Evolutionary conservation across 2,797 vertebrate genomes (phyloP).

Genomic region (Mormyrops attenuatus): DNA sequence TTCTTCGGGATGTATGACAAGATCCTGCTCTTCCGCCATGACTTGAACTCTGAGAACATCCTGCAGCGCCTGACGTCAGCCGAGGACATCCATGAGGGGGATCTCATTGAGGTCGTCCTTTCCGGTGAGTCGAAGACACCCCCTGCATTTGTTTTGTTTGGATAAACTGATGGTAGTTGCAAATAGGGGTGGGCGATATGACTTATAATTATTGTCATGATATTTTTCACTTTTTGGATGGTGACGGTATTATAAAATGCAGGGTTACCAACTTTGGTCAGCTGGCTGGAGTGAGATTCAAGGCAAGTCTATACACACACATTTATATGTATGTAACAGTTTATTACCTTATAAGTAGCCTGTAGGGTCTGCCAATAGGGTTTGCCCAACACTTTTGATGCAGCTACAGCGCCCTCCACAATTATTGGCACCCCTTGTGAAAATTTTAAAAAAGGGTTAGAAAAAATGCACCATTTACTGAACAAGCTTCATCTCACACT

Average conservation of each 20-base stretch:
- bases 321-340: background rate
- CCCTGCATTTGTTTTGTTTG: background rate
- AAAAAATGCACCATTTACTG: no score
- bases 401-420: background rate
- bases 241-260: background rate
- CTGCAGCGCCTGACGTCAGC: conserved; percentile 75
- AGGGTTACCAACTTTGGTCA: background rate
- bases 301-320: background rate
- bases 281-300: background rate
- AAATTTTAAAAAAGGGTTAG: no score
- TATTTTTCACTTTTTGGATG: background rate
- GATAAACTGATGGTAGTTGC: background rate
- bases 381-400: background rate
- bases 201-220: background rate
- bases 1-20: conserved; percentile 90
- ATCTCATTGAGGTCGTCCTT: conserved; percentile 70
- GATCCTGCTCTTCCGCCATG: conserved; percentile 85
- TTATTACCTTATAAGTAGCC: background rate
- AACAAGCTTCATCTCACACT: no score
- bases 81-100: conserved; percentile 77
- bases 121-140: conserved; percentile 62
- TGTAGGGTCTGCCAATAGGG: background rate
- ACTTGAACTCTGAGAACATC: conserved; percentile 84
- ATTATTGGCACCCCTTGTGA: no score
- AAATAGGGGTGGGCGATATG: background rate